Conservation (phyloP, 1,140 invertebrate species). For the Eumaeus atala region DNA sequence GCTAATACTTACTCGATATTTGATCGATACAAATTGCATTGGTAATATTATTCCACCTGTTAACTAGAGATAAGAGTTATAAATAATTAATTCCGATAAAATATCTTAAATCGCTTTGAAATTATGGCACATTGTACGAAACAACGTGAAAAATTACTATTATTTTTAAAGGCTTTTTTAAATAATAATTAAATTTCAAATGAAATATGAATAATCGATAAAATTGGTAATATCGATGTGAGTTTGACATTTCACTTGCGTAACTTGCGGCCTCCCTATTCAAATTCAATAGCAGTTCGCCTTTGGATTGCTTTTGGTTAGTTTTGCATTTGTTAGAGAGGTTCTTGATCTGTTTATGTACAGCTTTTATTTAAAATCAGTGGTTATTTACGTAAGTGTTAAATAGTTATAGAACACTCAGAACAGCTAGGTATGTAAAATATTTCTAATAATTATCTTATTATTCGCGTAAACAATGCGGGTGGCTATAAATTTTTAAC, state of each 20-base stretch:
- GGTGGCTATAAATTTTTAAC: slow-evolving; percentile 17
- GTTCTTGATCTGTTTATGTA: slow-evolving; percentile 55
- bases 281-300: slow-evolving; percentile 12
- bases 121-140: too few relatives aligned
- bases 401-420: slow-evolving; percentile 30
- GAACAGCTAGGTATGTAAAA: slow-evolving; percentile 37
- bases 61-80: too few relatives aligned
- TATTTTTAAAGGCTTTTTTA: too few relatives aligned
- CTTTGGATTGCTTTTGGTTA: slow-evolving; percentile 30
- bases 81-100: too few relatives aligned
- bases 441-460: slow-evolving; percentile 6
- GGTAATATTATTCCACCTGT: too few relatives aligned
- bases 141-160: too few relatives aligned
- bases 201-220: too few relatives aligned
- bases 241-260: slow-evolving; percentile 30
- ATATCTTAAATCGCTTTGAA: too few relatives aligned
- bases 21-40: slow-evolving; percentile 19
- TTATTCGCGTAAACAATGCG: slow-evolving; percentile 13
- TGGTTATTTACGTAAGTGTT: slow-evolving; percentile 65
- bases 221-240: slow-evolving; percentile 13
- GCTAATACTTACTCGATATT: slow-evolving; percentile 21
- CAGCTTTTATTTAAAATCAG: slow-evolving; percentile 49
- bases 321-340: slow-evolving; percentile 44
- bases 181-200: too few relatives aligned
- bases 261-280: slow-evolving; percentile 28